Evolutionary conservation across 2,888 invertebrate genomes (phyloP), one percentile per base, ranked within the genome.

Genomic region (Matsumyia berberina): DNA sequence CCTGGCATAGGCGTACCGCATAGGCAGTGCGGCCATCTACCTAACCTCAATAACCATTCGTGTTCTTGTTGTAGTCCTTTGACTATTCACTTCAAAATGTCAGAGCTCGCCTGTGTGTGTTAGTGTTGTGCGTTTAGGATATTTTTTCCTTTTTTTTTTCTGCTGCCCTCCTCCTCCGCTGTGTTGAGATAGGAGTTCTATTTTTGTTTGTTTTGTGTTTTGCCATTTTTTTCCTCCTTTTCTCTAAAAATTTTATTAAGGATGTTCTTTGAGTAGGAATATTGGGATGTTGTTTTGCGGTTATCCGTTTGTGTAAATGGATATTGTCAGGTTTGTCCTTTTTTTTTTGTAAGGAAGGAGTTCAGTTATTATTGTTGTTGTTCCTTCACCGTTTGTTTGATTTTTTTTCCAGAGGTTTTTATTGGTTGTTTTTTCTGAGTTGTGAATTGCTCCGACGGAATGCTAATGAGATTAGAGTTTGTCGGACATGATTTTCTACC

Each of bases 281-380:
- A 77, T 81, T 78, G 81, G 81, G 81, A 81, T 86, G 86, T 86
- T 86, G 80, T 78, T 81, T 79, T 86, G 86, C 57, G 86, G 86
- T 86, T 82, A 82, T 82, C 86, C 62, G 79, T 42, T 64, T 51
- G 74, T 85, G 73, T 85, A 64, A 80, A 80, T 70, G 74, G 46
- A 35, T 67, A 73, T 73, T 73, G 55, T 49, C 73, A 62, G 78
- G 62, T 83, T 46, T 49, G 77, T 66, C 64, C 58, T 77, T 70
- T 78, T 64, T 42, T 39, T 58, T 37, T 11, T 46, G 57, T 33
- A 70, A 76, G 69, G 51, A 64, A 77, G 51, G 70, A 77, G 42
- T 76, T 39, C 19, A 31, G 60, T 67, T 74, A 53, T 72, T 66
- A 44, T 79, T 49, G 46, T 58, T 44, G 53, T 60, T 60, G 44